Conservation (phyloP, 2,113 vertebrate species). For the Mesitornis unicolor region DNA sequence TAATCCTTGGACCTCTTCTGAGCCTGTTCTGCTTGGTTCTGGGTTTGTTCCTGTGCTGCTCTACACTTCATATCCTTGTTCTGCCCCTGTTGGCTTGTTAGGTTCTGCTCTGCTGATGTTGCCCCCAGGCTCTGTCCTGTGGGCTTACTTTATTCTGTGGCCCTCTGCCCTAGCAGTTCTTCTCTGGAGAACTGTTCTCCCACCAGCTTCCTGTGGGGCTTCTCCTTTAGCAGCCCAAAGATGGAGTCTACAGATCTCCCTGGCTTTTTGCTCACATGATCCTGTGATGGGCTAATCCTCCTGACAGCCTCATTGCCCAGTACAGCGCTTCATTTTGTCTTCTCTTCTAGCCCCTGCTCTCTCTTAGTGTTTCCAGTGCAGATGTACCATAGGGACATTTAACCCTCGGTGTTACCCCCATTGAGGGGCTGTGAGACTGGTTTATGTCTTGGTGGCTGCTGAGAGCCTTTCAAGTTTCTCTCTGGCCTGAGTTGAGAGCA, state of each 20-base stretch:
- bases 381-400: accelerated
- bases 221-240: not conserved
- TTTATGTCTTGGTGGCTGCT: not conserved
- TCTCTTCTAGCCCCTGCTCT: not conserved
- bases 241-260: not conserved
- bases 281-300: not conserved
- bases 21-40: not conserved
- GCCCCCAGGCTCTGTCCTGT: not conserved
- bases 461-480: not conserved
- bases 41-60: not conserved
- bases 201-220: not conserved
- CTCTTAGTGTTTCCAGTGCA: not conserved
- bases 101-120: not conserved
- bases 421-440: not conserved
- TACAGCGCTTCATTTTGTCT: not conserved
- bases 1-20: not conserved
- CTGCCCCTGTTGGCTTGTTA: not conserved
- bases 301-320: not conserved
- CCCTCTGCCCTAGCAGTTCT: not conserved
- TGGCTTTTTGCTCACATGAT: not conserved
- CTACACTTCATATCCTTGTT: not conserved
- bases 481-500: not conserved
- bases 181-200: not conserved
- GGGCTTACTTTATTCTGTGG: not conserved
- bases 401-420: not conserved